Conservation (phyloP, 2,797 vertebrate genomes). For the Gymnopithys bicolor region DNA sequence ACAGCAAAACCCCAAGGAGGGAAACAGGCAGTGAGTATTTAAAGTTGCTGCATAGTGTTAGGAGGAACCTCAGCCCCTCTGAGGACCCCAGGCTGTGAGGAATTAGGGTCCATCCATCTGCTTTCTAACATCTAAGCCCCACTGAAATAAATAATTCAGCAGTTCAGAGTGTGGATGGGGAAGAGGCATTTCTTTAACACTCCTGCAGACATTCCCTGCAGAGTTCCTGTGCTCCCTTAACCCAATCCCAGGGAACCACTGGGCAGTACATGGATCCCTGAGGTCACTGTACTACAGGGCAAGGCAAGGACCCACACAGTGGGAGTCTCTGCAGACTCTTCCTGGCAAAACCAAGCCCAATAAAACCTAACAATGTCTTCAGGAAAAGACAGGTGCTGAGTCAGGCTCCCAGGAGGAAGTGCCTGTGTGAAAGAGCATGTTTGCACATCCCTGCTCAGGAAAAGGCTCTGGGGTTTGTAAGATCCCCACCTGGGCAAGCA, state of each 20-base stretch:
- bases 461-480: neutral
- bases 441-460: rapidly evolving
- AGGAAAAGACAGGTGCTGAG: neutral
- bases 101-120: neutral
- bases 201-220: neutral
- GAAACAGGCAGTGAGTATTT: neutral
- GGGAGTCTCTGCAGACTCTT: neutral
- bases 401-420: neutral
- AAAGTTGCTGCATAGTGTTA: rapidly evolving
- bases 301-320: rapidly evolving
- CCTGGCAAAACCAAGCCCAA: neutral
- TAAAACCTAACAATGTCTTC: neutral
- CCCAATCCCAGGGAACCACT: rapidly evolving
- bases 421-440: neutral
- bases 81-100: neutral
- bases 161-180: neutral
- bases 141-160: neutral
- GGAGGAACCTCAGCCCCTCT: neutral
- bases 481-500: neutral
- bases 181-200: neutral
- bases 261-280: neutral
- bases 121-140: neutral
- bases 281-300: neutral
- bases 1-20: neutral
- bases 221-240: neutral